A percentile compares a stretch with the other conserved stretches of the same genome.
Evolutionary conservation across 2,113 vertebrate species (phyloP).

Genomic region (Pelodiscus sinensis): DNA sequence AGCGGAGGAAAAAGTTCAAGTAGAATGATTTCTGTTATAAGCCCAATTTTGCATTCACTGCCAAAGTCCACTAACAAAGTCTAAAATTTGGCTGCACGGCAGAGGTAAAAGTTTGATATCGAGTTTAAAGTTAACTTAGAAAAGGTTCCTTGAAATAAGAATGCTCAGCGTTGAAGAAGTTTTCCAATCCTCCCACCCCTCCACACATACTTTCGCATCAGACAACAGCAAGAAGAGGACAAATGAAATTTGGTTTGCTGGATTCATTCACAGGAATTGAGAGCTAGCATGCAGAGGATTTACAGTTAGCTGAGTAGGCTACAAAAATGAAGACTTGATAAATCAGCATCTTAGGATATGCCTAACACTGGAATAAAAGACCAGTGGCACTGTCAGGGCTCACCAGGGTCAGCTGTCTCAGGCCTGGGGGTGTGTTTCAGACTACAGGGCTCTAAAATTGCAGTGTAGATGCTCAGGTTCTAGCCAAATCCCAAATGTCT

Average conservation of each 20-base stretch:
- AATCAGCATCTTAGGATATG: background rate
- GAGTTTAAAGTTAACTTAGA: conserved; percentile 6
- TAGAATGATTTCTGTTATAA: background rate
- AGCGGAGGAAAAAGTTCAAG: background rate
- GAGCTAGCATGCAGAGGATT: background rate
- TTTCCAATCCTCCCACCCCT: background rate
- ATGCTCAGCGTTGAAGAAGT: background rate
- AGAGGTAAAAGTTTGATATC: background rate
- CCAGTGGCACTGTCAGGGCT: background rate
- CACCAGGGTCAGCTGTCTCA: background rate
- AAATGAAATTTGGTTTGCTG: background rate
- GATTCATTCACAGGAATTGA: background rate
- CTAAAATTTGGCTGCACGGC: background rate
- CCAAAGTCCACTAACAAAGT: background rate
- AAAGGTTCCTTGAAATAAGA: conserved; percentile 3
- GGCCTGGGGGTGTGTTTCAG: background rate
- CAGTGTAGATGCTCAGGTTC: background rate
- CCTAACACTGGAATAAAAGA: background rate
- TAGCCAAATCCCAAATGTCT: background rate
- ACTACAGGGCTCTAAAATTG: background rate
- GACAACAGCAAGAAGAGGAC: background rate
- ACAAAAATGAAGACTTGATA: background rate
- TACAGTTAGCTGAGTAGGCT: background rate
- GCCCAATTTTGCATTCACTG: background rate
- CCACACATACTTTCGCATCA: background rate